Evolutionary conservation across 1,140 invertebrate genomes (phyloP).

Genomic region (Mycetomoellerius zeteki): DNA sequence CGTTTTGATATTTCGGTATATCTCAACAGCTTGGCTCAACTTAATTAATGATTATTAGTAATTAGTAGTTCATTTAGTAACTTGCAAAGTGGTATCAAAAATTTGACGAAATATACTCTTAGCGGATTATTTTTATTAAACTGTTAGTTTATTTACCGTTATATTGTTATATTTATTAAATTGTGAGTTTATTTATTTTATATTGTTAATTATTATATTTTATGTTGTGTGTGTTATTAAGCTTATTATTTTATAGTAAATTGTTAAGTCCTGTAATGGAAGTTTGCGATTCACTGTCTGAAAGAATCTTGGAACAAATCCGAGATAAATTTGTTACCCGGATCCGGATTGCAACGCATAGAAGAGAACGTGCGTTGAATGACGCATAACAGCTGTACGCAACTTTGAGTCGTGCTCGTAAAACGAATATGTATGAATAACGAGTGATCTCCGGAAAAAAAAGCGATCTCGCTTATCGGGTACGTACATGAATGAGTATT

Average conservation of each 20-base stretch:
- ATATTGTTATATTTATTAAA: neutral
- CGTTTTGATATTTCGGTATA: neutral
- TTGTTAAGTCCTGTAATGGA: neutral
- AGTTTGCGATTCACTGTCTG: neutral
- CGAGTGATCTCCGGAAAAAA: neutral
- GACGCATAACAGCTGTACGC: constrained; percentile 77
- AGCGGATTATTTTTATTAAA: neutral
- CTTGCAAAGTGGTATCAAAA: neutral
- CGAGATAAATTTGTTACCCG: constrained; percentile 15
- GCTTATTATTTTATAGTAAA: neutral
- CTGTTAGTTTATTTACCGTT: neutral
- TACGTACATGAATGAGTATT: neutral
- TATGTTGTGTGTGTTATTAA: neutral
- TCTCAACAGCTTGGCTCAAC: neutral
- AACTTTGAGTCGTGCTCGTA: constrained; percentile 28
- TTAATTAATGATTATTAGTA: neutral
- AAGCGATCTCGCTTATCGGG: neutral
- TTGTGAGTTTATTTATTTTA: neutral
- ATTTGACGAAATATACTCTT: neutral
- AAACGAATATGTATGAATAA: constrained; percentile 6
- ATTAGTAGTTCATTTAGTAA: constrained; percentile 3
- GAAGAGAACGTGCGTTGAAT: constrained; percentile 61
- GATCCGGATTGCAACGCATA: neutral
- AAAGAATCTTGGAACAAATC: constrained; percentile 47
- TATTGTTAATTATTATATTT: constrained; percentile 5